Conservation (phyloP, 2,888 invertebrate species). For the Pristionchus entomophagus region DNA sequence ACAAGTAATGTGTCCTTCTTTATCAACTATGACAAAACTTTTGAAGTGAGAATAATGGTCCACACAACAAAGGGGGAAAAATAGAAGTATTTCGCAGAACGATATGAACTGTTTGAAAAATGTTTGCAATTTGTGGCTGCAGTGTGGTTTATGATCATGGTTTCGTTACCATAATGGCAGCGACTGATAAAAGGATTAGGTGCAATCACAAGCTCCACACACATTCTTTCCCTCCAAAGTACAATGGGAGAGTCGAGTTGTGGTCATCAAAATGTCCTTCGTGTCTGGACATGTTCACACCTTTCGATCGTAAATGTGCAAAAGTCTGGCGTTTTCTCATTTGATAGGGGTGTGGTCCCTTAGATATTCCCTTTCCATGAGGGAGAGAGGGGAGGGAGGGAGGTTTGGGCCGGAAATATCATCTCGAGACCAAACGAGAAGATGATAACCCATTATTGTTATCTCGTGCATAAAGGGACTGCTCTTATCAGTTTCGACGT, state of each 20-base stretch:
- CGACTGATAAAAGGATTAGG: constrained; percentile 9
- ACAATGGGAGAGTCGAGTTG: background rate
- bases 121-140: background rate
- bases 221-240: background rate
- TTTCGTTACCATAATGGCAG: background rate
- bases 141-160: background rate
- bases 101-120: background rate
- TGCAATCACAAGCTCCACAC: too few relatives aligned
- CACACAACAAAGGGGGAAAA: too few relatives aligned
- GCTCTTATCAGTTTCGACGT: background rate
- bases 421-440: background rate
- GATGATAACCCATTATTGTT: constrained; percentile 25
- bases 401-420: constrained; percentile 16
- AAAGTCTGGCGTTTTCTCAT: background rate
- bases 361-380: background rate
- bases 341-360: background rate
- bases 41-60: background rate
- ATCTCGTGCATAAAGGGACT: background rate
- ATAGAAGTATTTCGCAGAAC: background rate
- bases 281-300: constrained; percentile 16
- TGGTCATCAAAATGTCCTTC: background rate
- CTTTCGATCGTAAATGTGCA: background rate
- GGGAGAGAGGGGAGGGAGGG: too few relatives aligned
- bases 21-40: background rate
- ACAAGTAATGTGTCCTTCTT: too few relatives aligned